phyloP scores from a whole-genome alignment of 2,888 invertebrate genomes.

The Microchrysa polita region DNA sequence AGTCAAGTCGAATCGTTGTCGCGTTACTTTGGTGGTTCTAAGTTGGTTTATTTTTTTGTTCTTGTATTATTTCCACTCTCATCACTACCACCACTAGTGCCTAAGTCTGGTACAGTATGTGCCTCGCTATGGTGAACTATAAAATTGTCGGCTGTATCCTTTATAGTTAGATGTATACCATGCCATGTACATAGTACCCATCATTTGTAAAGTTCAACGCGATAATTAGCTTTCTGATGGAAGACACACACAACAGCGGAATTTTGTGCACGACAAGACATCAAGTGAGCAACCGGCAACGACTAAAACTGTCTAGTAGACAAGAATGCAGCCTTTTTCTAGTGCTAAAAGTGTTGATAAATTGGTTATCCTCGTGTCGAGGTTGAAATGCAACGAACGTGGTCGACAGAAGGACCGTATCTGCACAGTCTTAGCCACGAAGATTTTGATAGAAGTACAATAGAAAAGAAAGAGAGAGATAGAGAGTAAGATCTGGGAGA shows the following conservation, averaged over 20 bases:
- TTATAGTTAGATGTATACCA: not conserved
- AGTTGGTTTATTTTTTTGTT: too few relatives aligned
- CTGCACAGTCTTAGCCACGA: too few relatives aligned
- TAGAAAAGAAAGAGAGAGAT: too few relatives aligned
- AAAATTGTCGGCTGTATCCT: not conserved
- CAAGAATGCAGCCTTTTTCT: not conserved
- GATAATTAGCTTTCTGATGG: slow-evolving; percentile 43
- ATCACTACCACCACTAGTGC: too few relatives aligned
- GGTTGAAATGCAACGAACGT: not conserved
- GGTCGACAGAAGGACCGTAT: too few relatives aligned
- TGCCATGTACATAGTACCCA: too few relatives aligned
- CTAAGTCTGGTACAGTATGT: too few relatives aligned
- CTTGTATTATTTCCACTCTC: too few relatives aligned
- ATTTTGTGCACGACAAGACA: slow-evolving; percentile 34
- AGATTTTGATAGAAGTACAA: too few relatives aligned
- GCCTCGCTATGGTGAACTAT: not conserved
- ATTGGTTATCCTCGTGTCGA: slow-evolving; percentile 6
- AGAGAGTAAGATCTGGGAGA: too few relatives aligned
- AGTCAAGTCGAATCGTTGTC: too few relatives aligned
- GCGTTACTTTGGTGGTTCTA: too few relatives aligned
- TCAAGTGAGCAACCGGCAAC: slow-evolving; percentile 18
- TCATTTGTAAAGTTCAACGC: slow-evolving; percentile 22
- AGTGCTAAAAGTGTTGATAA: slow-evolving; percentile 19
- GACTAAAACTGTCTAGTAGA: not conserved
- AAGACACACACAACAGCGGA: slow-evolving; percentile 14